Conservation (phyloP, 2,113 vertebrate species). For the Chamaetylas fuelleborni region DNA sequence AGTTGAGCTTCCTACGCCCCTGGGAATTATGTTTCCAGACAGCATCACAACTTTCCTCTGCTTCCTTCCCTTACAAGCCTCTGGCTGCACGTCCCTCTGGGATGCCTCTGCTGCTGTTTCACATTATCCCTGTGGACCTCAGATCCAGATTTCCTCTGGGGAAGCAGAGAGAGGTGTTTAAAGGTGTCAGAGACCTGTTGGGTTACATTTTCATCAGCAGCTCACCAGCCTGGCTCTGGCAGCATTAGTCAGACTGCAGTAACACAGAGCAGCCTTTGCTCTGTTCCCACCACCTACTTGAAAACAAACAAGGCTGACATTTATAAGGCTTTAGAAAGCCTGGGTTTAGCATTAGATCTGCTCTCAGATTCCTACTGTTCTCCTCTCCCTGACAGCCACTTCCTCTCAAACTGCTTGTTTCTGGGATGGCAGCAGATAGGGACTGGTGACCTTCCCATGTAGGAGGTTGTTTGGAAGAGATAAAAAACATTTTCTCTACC, state of each 20-base stretch:
- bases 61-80: neutral
- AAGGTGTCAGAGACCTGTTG: neutral
- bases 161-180: neutral
- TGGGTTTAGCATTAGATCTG: neutral
- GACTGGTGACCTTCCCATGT: neutral
- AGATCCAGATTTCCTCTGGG: neutral
- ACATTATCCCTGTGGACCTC: neutral
- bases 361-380: neutral
- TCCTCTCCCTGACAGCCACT: neutral
- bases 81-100: neutral
- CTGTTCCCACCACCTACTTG: neutral
- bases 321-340: neutral
- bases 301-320: conserved; percentile 22
- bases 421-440: neutral
- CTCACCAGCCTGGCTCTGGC: neutral
- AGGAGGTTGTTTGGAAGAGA: neutral
- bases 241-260: neutral
- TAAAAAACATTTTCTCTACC: neutral
- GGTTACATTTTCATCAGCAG: conserved; percentile 9
- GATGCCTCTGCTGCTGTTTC: neutral
- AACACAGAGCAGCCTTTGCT: neutral
- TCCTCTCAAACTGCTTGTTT: neutral
- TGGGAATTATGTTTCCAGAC: neutral
- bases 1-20: neutral
- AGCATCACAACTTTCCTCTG: neutral